Evolutionary conservation across 2,888 invertebrate species (phyloP).

Genomic region (Lepidocyrtinus sp.): DNA sequence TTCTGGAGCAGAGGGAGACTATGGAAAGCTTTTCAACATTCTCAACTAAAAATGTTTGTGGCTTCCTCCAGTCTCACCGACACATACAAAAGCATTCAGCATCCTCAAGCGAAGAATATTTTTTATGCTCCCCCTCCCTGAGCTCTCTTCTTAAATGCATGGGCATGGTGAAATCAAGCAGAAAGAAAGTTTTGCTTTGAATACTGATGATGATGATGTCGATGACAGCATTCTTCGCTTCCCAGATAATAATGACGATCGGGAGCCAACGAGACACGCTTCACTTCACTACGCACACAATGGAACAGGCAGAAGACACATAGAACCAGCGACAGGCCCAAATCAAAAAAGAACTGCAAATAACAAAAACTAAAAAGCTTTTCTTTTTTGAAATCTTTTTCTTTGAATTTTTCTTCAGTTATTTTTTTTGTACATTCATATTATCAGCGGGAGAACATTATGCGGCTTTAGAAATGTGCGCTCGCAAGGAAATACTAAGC

Average conservation of each 20-base stretch:
- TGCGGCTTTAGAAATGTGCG: not conserved
- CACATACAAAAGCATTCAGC: too few species aligned
- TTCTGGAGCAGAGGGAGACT: too few species aligned
- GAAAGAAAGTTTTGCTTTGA: constrained; percentile 13
- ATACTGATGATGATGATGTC: not conserved
- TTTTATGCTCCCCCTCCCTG: not conserved
- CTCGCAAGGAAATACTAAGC: not conserved
- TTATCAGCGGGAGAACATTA: not conserved
- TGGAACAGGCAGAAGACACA: not conserved
- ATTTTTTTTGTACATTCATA: not conserved
- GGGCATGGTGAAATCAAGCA: constrained; percentile 11
- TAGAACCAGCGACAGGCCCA: not conserved
- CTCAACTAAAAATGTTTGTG: too few species aligned
- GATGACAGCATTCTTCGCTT: not conserved
- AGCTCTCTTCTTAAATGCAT: constrained; percentile 4
- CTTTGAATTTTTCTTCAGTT: not conserved
- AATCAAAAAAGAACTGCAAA: not conserved
- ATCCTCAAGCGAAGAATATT: not conserved
- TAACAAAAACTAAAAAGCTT: not conserved
- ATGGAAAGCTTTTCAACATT: too few species aligned
- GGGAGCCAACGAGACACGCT: not conserved
- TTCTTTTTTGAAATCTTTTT: not conserved
- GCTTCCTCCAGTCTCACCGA: too few species aligned
- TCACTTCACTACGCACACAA: not conserved
- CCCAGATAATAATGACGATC: not conserved